phyloP scores from a whole-genome alignment of 2,888 invertebrate genomes.

The Rambutsinella grinnellia region DNA sequence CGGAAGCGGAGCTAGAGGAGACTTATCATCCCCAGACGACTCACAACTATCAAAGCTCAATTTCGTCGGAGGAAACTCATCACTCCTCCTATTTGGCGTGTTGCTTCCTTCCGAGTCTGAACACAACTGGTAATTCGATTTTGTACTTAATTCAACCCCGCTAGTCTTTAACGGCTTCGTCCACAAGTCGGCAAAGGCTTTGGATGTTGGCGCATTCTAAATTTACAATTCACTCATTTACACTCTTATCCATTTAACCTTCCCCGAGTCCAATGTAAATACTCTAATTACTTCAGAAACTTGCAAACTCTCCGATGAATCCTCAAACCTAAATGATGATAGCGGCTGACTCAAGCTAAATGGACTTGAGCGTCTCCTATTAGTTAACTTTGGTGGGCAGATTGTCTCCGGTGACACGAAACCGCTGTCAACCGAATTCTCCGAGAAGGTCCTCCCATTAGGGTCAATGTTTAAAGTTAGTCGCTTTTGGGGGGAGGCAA shows the following conservation, averaged over 20 bases:
- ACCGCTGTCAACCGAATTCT: conserved; percentile 33
- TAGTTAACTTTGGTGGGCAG: conserved; percentile 34
- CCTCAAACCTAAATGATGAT: conserved; percentile 32
- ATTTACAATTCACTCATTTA: too few species aligned
- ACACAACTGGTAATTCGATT: neutral
- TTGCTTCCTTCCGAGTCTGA: conserved; percentile 25
- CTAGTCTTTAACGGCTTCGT: conserved; percentile 30
- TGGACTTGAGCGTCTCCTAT: conserved; percentile 27
- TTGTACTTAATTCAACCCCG: conserved; percentile 22
- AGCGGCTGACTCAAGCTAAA: neutral
- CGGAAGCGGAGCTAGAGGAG: conserved; percentile 6
- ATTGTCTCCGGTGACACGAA: conserved; percentile 48
- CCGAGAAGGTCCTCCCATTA: conserved; percentile 17
- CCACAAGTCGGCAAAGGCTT: conserved; percentile 41
- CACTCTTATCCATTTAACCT: too few species aligned
- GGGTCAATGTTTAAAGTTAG: conserved; percentile 18
- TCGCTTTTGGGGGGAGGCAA: conserved; percentile 17
- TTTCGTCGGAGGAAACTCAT: conserved; percentile 39
- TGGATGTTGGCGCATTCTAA: conserved; percentile 27
- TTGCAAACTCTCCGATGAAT: conserved; percentile 14
- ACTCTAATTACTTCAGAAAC: conserved; percentile 23
- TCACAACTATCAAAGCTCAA: conserved; percentile 37
- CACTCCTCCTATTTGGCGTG: conserved; percentile 28
- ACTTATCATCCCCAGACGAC: conserved; percentile 19
- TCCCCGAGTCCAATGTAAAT: neutral